phyloP scores from a whole-genome alignment of 2,888 invertebrate species.

The Axea sp. region DNA sequence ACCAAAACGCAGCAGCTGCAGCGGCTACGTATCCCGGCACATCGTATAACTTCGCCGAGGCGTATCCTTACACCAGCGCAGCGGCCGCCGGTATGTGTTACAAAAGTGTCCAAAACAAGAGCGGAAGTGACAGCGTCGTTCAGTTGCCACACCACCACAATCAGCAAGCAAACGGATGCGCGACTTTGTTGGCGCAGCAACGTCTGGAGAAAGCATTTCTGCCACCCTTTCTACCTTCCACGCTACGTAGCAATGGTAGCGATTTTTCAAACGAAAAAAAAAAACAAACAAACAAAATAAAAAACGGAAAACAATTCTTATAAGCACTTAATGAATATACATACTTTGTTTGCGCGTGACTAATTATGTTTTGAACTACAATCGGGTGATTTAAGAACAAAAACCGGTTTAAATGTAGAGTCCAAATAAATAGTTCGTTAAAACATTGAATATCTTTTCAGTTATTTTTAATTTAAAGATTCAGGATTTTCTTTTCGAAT shows the following conservation, averaged over 20 bases:
- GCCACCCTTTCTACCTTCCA: conserved; percentile 75
- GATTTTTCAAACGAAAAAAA: conserved; percentile 60
- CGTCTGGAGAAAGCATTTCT: conserved; percentile 72
- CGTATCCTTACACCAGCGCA: conserved; percentile 84
- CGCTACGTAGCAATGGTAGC: conserved; percentile 77
- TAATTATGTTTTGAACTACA: not conserved
- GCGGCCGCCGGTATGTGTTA: conserved; percentile 83
- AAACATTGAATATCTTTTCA: too few relatives aligned
- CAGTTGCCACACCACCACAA: conserved; percentile 67
- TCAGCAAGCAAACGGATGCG: conserved; percentile 65
- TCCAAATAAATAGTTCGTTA: too few relatives aligned
- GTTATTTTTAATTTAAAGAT: not conserved
- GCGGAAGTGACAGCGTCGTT: conserved; percentile 69
- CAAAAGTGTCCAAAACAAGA: conserved; percentile 70
- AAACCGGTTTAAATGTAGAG: not conserved
- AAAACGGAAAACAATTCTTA: conserved; percentile 9
- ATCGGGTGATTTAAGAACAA: too few relatives aligned
- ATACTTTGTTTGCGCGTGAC: not conserved
- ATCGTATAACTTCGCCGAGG: conserved; percentile 87
- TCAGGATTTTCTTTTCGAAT: too few relatives aligned
- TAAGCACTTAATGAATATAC: conserved; percentile 24
- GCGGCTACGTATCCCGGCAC: conserved; percentile 86
- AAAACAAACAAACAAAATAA: too few relatives aligned
- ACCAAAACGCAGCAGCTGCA: conserved; percentile 87
- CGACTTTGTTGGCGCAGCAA: conserved; percentile 72